Conservation (phyloP, 1,140 invertebrate genomes). For the Drosophila teissieri region DNA sequence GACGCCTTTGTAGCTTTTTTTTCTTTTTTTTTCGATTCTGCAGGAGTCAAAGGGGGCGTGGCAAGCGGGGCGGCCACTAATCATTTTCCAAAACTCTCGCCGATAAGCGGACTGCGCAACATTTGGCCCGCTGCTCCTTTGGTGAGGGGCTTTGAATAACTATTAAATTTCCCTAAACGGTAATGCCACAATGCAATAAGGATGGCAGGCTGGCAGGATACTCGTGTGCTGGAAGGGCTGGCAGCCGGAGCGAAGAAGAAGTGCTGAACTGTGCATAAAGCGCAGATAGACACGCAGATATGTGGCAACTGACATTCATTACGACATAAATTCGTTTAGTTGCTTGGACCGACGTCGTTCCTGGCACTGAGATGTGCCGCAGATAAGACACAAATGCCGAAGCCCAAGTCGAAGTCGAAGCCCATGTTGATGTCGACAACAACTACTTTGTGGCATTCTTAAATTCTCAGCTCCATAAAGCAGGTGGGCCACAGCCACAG, state of each 20-base stretch:
- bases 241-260: constrained; percentile 17
- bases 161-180: constrained; percentile 40
- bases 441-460: neutral
- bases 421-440: neutral
- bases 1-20: constrained; percentile 2
- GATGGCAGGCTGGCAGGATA: neutral
- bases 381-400: constrained; percentile 35
- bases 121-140: neutral
- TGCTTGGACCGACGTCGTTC: constrained; percentile 19
- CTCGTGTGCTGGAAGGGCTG: neutral
- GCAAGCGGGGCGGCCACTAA: constrained; percentile 19
- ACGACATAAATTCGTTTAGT: constrained; percentile 74
- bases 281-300: constrained; percentile 66
- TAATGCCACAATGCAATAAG: constrained; percentile 1
- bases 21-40: neutral
- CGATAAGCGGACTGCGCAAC: constrained; percentile 38
- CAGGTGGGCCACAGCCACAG: neutral
- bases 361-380: constrained; percentile 3
- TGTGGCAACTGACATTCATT: constrained; percentile 73
- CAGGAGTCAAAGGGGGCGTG: neutral
- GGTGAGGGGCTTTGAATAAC: constrained; percentile 36
- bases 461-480: constrained; percentile 6
- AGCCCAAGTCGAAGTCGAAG: neutral
- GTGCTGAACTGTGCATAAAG: constrained; percentile 64
- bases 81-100: constrained; percentile 28